Evolutionary conservation across 2,113 vertebrate genomes (phyloP), one percentile per base, ranked within the genome.

Genomic region (Mobula hypostoma): DNA sequence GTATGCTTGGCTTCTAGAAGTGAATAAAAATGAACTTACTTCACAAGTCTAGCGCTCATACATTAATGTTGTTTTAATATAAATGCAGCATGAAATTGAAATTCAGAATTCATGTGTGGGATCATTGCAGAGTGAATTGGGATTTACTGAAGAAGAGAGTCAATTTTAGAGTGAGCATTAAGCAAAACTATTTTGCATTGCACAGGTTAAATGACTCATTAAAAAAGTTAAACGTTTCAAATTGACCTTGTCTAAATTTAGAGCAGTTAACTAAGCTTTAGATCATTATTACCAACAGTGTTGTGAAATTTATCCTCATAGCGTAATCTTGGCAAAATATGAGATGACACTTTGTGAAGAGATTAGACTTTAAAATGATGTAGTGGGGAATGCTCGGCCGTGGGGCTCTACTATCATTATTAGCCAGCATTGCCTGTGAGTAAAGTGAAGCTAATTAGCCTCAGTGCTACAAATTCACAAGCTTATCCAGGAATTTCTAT

Each of bases 401-500:
- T 0, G 95, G 48, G 68, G 76, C 76, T 9, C 70, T 70, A 94
- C 94, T 94, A 95, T 95, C 94, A 90, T 96, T 96, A 95, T 94
- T 94, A 95, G 96, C 95, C 48, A 94, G 95, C 95, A 17, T 95
- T 95, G 95, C 95, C 96, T 96, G 94, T 95, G 95, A 97, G 95
- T 94, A 94, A 95, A 95, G 96, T 96, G 17, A 96, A 96, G 96
- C 94, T 97, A 97, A 97, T 97, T 97, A 97, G 95, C 96, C 96
- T 96, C 96, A 96, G 97, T 96, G 96, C 95, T 95, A 96, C 95
- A 96, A 96, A 96, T 96, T 96, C 96, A 96, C 96, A 96, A 95
- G 97, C 82, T 21, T 27, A 3, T 27, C 1, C 21, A 85, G 40
- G 79, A 82, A 48, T 82, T 58, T 58, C 82, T 24, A 58, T 2